These are phyloP conservation scores for Phenganax stokvisi DNA, from an alignment of 92 coral and sea anemone genomes.

Conservation along the genomic window DNA sequence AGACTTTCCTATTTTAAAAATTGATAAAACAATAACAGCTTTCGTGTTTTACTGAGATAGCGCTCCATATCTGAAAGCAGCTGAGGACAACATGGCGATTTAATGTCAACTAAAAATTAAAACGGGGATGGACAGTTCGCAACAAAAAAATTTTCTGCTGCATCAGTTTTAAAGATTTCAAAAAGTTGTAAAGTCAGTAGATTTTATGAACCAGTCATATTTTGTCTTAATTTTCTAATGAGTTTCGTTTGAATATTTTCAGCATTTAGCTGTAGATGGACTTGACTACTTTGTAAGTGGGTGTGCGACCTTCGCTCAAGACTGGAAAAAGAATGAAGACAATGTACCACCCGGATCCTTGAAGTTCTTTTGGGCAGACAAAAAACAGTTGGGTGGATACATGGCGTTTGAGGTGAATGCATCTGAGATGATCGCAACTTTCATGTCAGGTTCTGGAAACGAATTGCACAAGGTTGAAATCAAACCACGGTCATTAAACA, in stretches of 20 bases:
- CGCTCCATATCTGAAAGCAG: too few relatives aligned
- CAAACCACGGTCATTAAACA: background rate
- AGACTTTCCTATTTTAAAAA: too few relatives aligned
- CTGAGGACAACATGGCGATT: too few relatives aligned
- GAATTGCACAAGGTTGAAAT: background rate
- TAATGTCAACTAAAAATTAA: too few relatives aligned
- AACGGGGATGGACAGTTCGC: too few relatives aligned
- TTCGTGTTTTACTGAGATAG: too few relatives aligned
- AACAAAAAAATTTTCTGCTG: too few relatives aligned
- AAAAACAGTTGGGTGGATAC: conserved; percentile 54
- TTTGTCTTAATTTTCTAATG: background rate
- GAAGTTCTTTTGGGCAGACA: conserved; percentile 75
- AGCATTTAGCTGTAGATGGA: conserved; percentile 52
- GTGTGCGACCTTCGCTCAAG: conserved; percentile 41
- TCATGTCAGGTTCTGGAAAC: conserved; percentile 2
- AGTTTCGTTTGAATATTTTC: conserved; percentile 35
- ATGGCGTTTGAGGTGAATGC: background rate
- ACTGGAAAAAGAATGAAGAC: background rate
- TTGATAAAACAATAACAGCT: too few relatives aligned
- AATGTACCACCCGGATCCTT: conserved; percentile 60
- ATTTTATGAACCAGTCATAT: background rate
- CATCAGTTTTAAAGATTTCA: too few relatives aligned
- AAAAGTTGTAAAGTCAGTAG: too few relatives aligned
- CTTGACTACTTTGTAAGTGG: conserved; percentile 84
- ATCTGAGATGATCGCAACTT: conserved; percentile 5